A percentile compares a stretch with the other conserved stretches of the same genome.
Evolutionary conservation across 2,888 invertebrate genomes (phyloP).

Genomic region (Athripsodes cinereus): DNA sequence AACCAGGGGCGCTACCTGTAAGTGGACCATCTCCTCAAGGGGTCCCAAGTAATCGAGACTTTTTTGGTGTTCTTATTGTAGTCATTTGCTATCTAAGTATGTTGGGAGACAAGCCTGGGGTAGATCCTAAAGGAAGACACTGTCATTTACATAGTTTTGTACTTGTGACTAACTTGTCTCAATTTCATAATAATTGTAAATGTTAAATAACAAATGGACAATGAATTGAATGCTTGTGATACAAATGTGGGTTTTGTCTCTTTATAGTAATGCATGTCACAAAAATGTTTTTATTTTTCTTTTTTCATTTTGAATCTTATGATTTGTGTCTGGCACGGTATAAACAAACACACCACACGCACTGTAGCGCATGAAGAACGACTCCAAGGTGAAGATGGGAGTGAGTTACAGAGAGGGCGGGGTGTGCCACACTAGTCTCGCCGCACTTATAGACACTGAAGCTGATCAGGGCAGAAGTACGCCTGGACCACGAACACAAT

Average conservation of each 20-base stretch:
- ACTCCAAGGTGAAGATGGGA: constrained; percentile 12
- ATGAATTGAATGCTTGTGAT: too few relatives aligned
- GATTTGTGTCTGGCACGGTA: constrained; percentile 9
- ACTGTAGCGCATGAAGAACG: neutral
- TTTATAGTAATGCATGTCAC: constrained; percentile 8
- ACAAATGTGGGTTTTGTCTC: neutral
- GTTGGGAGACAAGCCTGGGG: too few relatives aligned
- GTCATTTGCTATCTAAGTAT: too few relatives aligned
- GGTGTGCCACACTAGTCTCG: constrained; percentile 27
- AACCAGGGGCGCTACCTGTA: too few relatives aligned
- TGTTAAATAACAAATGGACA: too few relatives aligned
- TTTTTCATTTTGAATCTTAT: constrained; percentile 11
- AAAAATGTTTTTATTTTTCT: constrained; percentile 5
- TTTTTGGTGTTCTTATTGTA: too few relatives aligned
- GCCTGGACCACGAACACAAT: constrained; percentile 36
- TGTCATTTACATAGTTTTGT: too few relatives aligned
- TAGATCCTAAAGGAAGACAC: too few relatives aligned
- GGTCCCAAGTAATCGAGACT: too few relatives aligned
- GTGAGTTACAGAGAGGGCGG: constrained; percentile 12
- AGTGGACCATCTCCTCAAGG: too few relatives aligned
- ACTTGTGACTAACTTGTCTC: too few relatives aligned
- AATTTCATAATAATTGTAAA: too few relatives aligned
- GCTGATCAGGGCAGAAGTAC: constrained; percentile 49
- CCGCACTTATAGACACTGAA: constrained; percentile 47
- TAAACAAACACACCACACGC: neutral